Percentiles rank a stretch among this genome's conserved stretches.
These are phyloP conservation scores for Paracentrotus lividus DNA, from an alignment of 53 echinoderm and acorn worm genomes.

Conservation along the genomic window DNA sequence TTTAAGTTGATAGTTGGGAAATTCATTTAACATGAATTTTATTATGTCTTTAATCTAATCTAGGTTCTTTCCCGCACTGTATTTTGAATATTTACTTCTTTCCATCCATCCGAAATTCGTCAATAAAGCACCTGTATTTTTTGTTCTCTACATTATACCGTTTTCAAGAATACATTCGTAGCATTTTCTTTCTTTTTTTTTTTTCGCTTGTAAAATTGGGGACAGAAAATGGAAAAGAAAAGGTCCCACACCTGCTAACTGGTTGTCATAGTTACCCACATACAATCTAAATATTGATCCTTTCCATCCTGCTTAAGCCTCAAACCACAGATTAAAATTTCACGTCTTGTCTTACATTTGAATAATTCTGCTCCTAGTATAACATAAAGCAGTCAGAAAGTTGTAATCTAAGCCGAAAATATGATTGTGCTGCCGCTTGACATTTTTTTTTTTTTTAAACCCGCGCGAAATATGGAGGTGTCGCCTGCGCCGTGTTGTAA, in stretches of 20 bases:
- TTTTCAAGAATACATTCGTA: too few relatives aligned
- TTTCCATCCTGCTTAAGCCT: not conserved
- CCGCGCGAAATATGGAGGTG: conserved; percentile 33
- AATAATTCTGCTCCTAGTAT: not conserved
- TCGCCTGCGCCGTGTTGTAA: conserved; percentile 36
- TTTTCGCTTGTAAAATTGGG: too few relatives aligned
- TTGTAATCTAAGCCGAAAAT: conserved; percentile 16
- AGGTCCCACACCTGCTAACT: not conserved
- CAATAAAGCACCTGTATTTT: too few relatives aligned
- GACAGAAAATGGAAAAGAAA: not conserved
- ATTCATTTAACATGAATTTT: too few relatives aligned
- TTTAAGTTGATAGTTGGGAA: too few relatives aligned
- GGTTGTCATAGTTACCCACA: conserved; percentile 17
- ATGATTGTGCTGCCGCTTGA: conserved; percentile 46
- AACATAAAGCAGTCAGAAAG: conserved; percentile 37
- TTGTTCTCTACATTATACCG: too few relatives aligned
- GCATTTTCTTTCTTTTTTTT: too few relatives aligned
- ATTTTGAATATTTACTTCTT: too few relatives aligned
- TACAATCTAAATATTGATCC: conserved; percentile 1
- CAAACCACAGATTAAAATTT: conserved; percentile 6
- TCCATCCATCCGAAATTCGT: too few relatives aligned
- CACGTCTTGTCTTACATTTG: not conserved
- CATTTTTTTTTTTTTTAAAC: conserved; percentile 22
- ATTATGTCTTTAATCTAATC: too few relatives aligned
- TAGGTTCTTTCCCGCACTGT: too few relatives aligned